Conservation (phyloP, 2,797 vertebrate species). For the Mallotus villosus region DNA sequence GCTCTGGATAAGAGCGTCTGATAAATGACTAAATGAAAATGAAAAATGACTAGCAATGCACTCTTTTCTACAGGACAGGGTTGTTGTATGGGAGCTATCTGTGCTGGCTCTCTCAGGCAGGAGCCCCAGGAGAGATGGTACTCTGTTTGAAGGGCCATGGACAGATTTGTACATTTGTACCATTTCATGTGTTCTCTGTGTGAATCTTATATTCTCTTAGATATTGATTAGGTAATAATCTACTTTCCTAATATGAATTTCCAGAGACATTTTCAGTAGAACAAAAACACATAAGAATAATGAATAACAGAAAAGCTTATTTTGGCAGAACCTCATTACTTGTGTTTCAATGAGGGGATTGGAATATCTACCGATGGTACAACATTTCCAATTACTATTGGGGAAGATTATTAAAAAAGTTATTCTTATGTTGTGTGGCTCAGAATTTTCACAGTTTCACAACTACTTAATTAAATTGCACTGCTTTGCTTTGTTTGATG, state of each 20-base stretch:
- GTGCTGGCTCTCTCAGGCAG: background rate
- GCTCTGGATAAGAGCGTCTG: too few relatives aligned
- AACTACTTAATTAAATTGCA: conserved; percentile 1
- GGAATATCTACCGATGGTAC: conserved; percentile 1
- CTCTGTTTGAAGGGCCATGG: background rate
- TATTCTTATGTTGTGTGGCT: background rate
- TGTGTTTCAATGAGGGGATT: conserved; percentile 1
- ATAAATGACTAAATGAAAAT: too few relatives aligned
- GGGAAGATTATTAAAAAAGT: conserved; percentile 16
- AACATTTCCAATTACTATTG: conserved; percentile 21
- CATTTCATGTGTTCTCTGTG: background rate
- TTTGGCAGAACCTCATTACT: background rate
- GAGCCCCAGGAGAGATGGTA: conserved; percentile 4
- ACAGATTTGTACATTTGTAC: background rate
- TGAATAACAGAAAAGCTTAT: conserved; percentile 18
- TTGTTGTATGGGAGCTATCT: conserved; percentile 2
- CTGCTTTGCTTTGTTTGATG: too few relatives aligned
- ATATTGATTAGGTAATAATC: background rate
- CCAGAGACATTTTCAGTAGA: conserved; percentile 5
- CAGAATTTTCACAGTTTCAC: background rate
- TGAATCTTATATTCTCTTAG: background rate
- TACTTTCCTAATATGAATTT: background rate
- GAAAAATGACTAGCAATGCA: background rate
- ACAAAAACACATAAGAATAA: background rate
- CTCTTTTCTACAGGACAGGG: conserved; percentile 21